Evolutionary conservation across 2,888 invertebrate genomes (phyloP).

Genomic region (Drosophila percnosoma): DNA sequence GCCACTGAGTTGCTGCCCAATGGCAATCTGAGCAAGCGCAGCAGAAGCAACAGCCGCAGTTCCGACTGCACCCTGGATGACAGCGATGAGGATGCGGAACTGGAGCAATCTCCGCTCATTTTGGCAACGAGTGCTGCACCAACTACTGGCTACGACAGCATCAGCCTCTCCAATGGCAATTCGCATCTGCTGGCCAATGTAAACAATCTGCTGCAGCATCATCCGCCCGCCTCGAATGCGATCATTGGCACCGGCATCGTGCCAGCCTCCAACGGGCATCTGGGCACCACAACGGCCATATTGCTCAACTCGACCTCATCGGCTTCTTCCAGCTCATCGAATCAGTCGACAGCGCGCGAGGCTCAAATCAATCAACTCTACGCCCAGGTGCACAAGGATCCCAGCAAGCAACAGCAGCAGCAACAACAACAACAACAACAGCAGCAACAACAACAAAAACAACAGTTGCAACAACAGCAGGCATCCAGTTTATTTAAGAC

Average conservation of each 20-base stretch:
- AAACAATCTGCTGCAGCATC: constrained; percentile 79
- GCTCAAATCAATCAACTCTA: constrained; percentile 85
- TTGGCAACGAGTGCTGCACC: constrained; percentile 28
- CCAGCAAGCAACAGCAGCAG: constrained; percentile 79
- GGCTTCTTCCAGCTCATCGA: constrained; percentile 74
- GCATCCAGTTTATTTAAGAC: constrained; percentile 82
- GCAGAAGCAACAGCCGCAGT: constrained; percentile 85
- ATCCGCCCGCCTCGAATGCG: constrained; percentile 67
- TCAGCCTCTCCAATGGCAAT: constrained; percentile 85
- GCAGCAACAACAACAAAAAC: constrained; percentile 60
- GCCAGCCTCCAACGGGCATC: constrained; percentile 61
- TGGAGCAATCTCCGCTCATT: constrained; percentile 67
- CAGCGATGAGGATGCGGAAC: constrained; percentile 82
- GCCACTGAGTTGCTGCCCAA: constrained; percentile 59
- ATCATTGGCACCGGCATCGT: constrained; percentile 33
- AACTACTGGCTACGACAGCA: constrained; percentile 44
- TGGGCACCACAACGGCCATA: constrained; percentile 83
- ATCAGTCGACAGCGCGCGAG: constrained; percentile 80
- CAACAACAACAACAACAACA: constrained; percentile 62
- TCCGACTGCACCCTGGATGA: constrained; percentile 82
- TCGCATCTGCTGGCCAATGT: constrained; percentile 86
- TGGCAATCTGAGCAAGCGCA: constrained; percentile 84
- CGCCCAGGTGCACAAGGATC: constrained; percentile 87
- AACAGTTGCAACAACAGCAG: constrained; percentile 38
- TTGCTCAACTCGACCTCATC: constrained; percentile 79